phyloP scores from a whole-genome alignment of 2,797 vertebrate species.

The Coilia nasus region DNA sequence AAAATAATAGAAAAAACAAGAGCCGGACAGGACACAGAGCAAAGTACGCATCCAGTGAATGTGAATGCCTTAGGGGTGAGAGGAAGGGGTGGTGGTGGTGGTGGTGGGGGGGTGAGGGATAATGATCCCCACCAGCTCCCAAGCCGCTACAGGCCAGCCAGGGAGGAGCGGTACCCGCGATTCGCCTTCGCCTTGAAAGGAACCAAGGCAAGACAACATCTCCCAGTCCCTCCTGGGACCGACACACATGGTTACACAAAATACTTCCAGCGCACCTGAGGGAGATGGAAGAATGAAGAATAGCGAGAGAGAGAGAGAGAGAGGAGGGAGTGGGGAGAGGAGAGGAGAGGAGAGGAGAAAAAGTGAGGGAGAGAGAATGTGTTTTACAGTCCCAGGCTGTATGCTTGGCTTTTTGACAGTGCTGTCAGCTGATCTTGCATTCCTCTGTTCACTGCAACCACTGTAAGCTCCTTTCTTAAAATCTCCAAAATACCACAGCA shows the following conservation, averaged over 20 bases:
- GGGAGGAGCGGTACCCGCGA: background rate
- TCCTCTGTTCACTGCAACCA: constrained; percentile 54
- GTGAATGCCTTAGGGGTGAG: background rate
- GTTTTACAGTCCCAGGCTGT: constrained; percentile 63
- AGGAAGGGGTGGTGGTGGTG: background rate
- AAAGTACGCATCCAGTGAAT: background rate
- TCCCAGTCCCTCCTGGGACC: background rate
- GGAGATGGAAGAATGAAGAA: constrained; percentile 14
- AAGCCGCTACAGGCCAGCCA: background rate
- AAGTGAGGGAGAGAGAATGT: constrained; percentile 35
- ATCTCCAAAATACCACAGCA: constrained; percentile 15
- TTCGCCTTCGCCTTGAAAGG: background rate
- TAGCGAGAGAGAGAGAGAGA: constrained; percentile 30
- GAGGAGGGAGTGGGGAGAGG: constrained; percentile 15
- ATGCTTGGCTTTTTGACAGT: constrained; percentile 56
- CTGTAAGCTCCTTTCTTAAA: constrained; percentile 33
- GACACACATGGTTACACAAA: constrained; percentile 24
- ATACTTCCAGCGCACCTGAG: constrained; percentile 16
- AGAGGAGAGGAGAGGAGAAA: constrained; percentile 16
- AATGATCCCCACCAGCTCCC: background rate
- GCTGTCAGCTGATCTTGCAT: constrained; percentile 70
- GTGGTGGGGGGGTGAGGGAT: background rate
- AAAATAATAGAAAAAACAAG: background rate
- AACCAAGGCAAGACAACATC: constrained; percentile 18
- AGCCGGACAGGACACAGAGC: background rate